Base-by-base conservation (phyloP, 2,888 invertebrate genomes). In the Abrostola tripartita region DNA sequence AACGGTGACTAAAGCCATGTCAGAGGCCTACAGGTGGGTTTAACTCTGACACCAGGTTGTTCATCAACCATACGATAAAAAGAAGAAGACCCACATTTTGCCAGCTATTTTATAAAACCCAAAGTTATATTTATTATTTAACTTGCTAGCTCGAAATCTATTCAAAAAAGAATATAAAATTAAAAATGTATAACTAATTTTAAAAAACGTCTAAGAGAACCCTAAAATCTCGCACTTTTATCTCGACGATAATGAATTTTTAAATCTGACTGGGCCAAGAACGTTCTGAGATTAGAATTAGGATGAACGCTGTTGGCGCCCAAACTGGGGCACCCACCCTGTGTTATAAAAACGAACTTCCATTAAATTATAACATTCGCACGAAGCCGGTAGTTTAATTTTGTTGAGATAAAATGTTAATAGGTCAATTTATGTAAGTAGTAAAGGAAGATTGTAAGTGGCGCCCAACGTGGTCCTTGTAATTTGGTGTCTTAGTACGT, bases 181-280 rank as follows among this genome's bases (percentile, higher is more conserved):
- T 55, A 70, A 57, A 63, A 44, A 71, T 65, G 49, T 56, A 64
- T 38, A 51, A 9, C 42, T 37, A 61, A 65, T 51, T 80, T 70
- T 71, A 51, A 65, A 74, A 62, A 65, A 54, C 57, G 50, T 65
- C 63, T 53, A 36, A 65, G 57, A 67, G 57, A 57, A 71, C 64
- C 71, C 51, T 51, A 61, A 66, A 72, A 63, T 66, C 58, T 50
- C 67, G 51, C 68, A 63, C 49, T 74, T 79, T 83, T 79, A 83
- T 81, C 82, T 73, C 70, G 50, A 37, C 0, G 35, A 75, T 79
- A 81, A 82, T 81, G 81, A 84, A 84, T 84, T 84, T 83, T 83
- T 84, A 81, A 84, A 79, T 75, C 76, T 60, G 68, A 78, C 76
- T 76, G 65, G 62, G 64, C 57, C 68, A 72, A 74, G 75, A 71